Evolutionary conservation across 2,888 invertebrate species (phyloP).

Genomic region (Geophilus truncorum): DNA sequence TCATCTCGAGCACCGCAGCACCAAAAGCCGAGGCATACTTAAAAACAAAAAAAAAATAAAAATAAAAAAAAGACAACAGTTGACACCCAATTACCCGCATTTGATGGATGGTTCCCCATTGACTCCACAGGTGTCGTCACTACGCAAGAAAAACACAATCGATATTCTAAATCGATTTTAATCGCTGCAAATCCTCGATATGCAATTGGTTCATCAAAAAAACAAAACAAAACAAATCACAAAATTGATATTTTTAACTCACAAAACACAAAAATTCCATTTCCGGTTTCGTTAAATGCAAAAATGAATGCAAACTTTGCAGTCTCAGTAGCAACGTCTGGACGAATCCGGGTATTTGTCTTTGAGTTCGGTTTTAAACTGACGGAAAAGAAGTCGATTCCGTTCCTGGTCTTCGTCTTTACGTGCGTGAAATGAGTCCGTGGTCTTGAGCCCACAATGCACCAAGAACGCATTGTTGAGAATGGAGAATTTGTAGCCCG

Average conservation of each 20-base stretch:
- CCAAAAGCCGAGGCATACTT: too few relatives aligned
- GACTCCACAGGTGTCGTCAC: neutral
- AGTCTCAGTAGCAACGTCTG: slow-evolving; percentile 48
- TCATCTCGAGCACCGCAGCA: too few relatives aligned
- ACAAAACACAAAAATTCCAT: too few relatives aligned
- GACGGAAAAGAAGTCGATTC: slow-evolving; percentile 53
- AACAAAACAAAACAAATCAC: too few relatives aligned
- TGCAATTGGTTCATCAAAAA: neutral
- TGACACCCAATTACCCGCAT: neutral
- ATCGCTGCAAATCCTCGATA: neutral
- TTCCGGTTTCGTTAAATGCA: too few relatives aligned
- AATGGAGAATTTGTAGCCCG: slow-evolving; percentile 55
- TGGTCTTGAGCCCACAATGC: slow-evolving; percentile 54
- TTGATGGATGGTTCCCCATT: neutral
- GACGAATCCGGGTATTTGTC: slow-evolving; percentile 54
- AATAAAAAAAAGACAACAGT: neutral
- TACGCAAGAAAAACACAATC: neutral
- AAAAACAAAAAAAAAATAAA: too few relatives aligned
- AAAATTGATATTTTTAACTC: too few relatives aligned
- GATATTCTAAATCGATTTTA: neutral
- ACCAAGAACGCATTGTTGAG: slow-evolving; percentile 55
- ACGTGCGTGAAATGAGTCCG: slow-evolving; percentile 50
- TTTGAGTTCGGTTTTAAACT: slow-evolving; percentile 55
- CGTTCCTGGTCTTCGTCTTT: slow-evolving; percentile 52
- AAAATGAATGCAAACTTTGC: neutral